phyloP scores from a whole-genome alignment of 2,113 vertebrate species.

The Spermophilus dauricus region DNA sequence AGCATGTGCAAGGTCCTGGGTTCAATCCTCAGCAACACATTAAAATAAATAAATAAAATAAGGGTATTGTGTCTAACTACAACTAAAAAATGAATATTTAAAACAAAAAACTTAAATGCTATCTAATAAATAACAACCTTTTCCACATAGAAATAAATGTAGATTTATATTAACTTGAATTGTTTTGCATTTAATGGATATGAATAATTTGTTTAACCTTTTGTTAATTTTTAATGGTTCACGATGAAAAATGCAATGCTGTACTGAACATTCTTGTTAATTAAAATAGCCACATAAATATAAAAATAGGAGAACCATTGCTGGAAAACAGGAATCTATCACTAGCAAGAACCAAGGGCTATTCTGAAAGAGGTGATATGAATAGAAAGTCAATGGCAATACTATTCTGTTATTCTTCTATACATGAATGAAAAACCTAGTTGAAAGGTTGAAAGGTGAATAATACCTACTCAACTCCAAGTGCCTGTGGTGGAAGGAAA shows the following conservation, averaged over 20 bases:
- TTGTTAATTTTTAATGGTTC: not conserved
- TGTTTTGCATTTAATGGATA: not conserved
- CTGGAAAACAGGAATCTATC: not conserved
- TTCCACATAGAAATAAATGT: not conserved
- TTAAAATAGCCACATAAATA: not conserved
- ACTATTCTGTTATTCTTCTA: not conserved
- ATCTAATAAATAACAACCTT: not conserved
- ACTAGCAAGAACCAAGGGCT: not conserved
- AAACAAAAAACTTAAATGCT: not conserved
- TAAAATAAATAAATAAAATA: no score
- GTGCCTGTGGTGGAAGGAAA: fast-evolving
- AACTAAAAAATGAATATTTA: no score
- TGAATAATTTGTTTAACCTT: constrained; percentile 14
- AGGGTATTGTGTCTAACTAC: no score
- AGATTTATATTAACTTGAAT: not conserved
- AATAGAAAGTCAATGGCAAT: not conserved
- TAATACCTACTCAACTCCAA: not conserved
- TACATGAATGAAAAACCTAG: not conserved
- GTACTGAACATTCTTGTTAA: not conserved
- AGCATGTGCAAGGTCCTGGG: no score
- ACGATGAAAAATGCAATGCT: not conserved
- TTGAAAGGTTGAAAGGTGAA: not conserved
- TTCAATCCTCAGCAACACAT: no score
- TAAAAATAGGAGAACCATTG: not conserved
- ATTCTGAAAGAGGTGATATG: not conserved